Base-by-base conservation (phyloP, 2,797 vertebrate species). In the Phaenicophaeus curvirostris region DNA sequence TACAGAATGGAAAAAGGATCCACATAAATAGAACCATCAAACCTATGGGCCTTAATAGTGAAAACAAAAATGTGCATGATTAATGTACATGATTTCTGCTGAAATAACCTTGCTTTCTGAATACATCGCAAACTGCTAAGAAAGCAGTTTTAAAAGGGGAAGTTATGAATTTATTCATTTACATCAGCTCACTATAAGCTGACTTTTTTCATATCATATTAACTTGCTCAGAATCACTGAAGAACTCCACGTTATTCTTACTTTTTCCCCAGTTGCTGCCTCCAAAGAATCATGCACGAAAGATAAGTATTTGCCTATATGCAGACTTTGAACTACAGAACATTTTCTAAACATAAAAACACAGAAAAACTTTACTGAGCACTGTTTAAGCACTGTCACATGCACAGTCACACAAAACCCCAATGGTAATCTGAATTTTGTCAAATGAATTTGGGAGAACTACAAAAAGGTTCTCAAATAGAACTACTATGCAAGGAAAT, bases 71-170 rank as follows among this genome's bases (percentile, higher is more conserved):
- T 4, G 55, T 55, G 61, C 57, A 14, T 78, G 79, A 94, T 75
- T 51, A 84, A 95, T 13, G 46, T 51, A 28, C 19, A 2, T 90
- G 94, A 86, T 92, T 94, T 92, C 84, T 95, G 85, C 87, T 95
- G 76, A 87, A 94, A 90, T 41, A 92, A 89, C 93, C 82, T 91
- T 30, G 0, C 13, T 79, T 89, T 77, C 65, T 74, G 41, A 44
- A 71, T 86, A 5, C 39, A 91, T 5, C 85, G 50, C 30, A 71
- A 71, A 69, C 54, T 83, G 54, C 76, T 79, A 76, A 79, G 72
- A 83, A 95, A 96, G 74, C 77, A 89, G 58, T 86, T 89, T 81
- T 85, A 91, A 62, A 63, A 89, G 33, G 84, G 65, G 65, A 91
- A 82, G 66, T 66, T 91, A 75, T 53, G 63, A 87, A 76, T 90